Evolutionary conservation across 1,140 invertebrate species (phyloP).

Genomic region (Trichonephila clavata): DNA sequence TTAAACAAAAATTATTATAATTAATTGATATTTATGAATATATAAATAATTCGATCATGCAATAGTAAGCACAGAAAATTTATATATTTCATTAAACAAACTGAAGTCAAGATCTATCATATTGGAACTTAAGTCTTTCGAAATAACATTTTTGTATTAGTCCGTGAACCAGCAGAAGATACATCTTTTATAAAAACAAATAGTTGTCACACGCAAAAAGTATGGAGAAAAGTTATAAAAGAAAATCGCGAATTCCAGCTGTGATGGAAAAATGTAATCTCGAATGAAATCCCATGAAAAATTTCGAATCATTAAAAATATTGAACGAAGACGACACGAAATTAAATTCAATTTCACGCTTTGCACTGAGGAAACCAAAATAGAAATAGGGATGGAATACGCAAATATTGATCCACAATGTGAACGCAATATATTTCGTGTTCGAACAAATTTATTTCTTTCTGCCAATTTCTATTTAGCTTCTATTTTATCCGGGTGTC

Average conservation of each 20-base stretch:
- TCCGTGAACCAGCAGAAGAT: not conserved
- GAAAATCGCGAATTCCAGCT: not conserved
- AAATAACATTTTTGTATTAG: not conserved
- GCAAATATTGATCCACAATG: constrained; percentile 44
- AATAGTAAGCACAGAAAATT: not conserved
- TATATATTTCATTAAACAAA: not conserved
- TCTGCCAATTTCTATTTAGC: constrained; percentile 43
- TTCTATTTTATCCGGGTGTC: constrained; percentile 36
- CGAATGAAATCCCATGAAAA: constrained; percentile 47
- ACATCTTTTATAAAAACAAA: not conserved
- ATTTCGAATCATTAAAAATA: constrained; percentile 58
- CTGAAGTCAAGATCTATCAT: not conserved
- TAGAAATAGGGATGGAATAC: constrained; percentile 32
- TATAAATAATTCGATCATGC: too few species aligned
- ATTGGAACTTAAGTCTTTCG: not conserved
- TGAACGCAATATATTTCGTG: constrained; percentile 48
- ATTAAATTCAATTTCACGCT: constrained; percentile 71
- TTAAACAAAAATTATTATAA: too few species aligned
- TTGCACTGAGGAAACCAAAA: constrained; percentile 1
- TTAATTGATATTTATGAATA: too few species aligned
- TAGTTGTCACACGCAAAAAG: not conserved
- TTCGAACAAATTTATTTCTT: constrained; percentile 48
- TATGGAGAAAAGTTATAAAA: not conserved
- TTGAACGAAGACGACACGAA: constrained; percentile 10
- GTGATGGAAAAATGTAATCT: constrained; percentile 42